Percentiles rank a stretch among this genome's conserved stretches.
phyloP scores from a whole-genome alignment of 2,113 vertebrate species.

The Elephantulus edwardii region DNA sequence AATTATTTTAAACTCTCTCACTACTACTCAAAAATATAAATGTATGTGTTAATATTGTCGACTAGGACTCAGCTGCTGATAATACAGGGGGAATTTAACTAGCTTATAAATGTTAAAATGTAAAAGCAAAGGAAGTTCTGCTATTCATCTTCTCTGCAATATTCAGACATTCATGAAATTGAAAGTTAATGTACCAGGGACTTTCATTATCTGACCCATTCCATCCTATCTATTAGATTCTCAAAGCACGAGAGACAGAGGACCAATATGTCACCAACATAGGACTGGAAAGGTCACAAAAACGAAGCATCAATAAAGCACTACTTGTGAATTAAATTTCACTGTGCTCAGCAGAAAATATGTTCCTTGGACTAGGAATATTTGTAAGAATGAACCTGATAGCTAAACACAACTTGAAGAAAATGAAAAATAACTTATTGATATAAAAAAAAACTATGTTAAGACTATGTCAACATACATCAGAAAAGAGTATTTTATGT shows the following conservation, averaged over 20 bases:
- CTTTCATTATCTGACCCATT: constrained; percentile 91
- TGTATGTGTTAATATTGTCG: constrained; percentile 74
- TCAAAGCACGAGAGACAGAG: constrained; percentile 83
- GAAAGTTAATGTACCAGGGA: constrained; percentile 90
- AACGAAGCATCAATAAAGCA: constrained; percentile 87
- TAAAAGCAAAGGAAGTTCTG: constrained; percentile 85
- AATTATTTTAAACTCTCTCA: constrained; percentile 75
- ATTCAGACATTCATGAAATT: constrained; percentile 90
- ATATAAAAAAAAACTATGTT: not conserved
- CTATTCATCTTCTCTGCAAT: constrained; percentile 86
- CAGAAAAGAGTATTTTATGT: not conserved
- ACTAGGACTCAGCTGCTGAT: constrained; percentile 74
- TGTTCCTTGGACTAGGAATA: constrained; percentile 73
- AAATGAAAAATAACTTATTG: not conserved
- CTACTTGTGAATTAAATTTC: constrained; percentile 85
- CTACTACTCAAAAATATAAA: constrained; percentile 76
- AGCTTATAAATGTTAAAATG: constrained; percentile 86
- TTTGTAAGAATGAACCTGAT: constrained; percentile 66
- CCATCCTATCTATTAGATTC: constrained; percentile 86
- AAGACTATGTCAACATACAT: not conserved
- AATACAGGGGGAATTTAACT: constrained; percentile 75
- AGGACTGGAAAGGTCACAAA: constrained; percentile 87
- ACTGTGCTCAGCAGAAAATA: constrained; percentile 84
- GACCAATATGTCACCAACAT: constrained; percentile 88
- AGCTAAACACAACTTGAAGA: not conserved